Base-by-base conservation (phyloP, 2,797 vertebrate species). In the Rhadinocentrus ornatus region DNA sequence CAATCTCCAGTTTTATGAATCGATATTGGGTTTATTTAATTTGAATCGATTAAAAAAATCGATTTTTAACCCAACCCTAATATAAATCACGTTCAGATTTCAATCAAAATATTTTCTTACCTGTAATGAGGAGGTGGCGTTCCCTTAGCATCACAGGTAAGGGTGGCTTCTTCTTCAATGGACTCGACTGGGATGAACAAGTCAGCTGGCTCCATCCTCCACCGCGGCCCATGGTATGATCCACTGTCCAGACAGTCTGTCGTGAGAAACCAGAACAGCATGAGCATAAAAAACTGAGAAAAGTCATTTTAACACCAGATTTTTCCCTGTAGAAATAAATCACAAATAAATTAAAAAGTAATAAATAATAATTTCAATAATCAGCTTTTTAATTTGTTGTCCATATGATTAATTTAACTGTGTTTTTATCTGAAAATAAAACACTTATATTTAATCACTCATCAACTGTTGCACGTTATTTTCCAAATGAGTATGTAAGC, bases 201-300 rank as follows among this genome's bases (percentile, higher is more conserved):
- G 78, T 95, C 94, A 22, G 90, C 93, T 2, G 94, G 94, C 78
- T 95, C 94, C 93, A 94, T 94, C 64, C 94, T 86, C 94, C 94
- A 95, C 73, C 90, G 91, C 20, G 94, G 94, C 34, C 94, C 93
- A 63, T 93, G 91, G 68, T 89, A 94, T 9, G 90, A 89, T 22
- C 91, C 93, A 58, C 92, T 92, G 78, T 95, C 93, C 88, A 92
- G 71, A 82, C 91, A 92, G 52, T 94, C 94, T 94, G 85, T 71
- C 55, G 62, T 18, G 27, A 82, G 48, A 71, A 77, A 82, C 46
- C 76, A 24, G 31, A 29, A 79, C 39, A 71, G 37, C n/a, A 35
- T 72, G 60, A 82, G 44, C 24, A 44, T 18, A 26, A 41, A 18
- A 32, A 39, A 41, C 31, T 27, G 27, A 63, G 44, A 24, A 77